These are phyloP conservation scores for Silurus lanzhouensis DNA, from an alignment of 2,797 vertebrate species.

Conservation along the genomic window DNA sequence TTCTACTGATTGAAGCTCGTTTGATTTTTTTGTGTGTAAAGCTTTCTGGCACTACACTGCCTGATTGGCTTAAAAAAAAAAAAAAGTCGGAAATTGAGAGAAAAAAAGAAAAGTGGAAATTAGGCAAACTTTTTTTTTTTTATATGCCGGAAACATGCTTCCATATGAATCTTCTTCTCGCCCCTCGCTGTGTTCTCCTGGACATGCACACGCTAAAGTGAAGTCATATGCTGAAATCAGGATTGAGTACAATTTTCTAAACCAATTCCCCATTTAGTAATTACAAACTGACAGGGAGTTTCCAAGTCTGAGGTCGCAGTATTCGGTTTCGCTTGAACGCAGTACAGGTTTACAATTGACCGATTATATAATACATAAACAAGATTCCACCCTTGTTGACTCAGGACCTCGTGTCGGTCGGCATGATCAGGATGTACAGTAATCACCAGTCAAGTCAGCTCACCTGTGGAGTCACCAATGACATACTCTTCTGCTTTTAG, in stretches of 20 bases:
- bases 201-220: background rate
- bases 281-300: background rate
- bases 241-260: background rate
- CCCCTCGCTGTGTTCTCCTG: no score
- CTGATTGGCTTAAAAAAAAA: no score
- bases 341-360: background rate
- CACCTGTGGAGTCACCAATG: conserved; percentile 84
- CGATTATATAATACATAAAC: background rate
- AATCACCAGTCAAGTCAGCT: conserved; percentile 43
- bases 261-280: background rate
- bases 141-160: no score
- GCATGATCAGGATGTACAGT: background rate
- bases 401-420: background rate
- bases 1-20: no score
- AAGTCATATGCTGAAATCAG: background rate
- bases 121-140: no score
- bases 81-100: no score
- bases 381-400: background rate
- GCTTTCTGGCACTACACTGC: no score
- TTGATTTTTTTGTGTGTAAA: no score
- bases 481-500: conserved; percentile 87
- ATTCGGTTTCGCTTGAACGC: background rate
- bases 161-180: no score
- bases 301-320: background rate
- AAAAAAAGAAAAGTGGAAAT: no score